Evolutionary conservation across 2,888 invertebrate genomes (phyloP), one percentile per base, ranked within the genome.

Genomic region (Lasioglossum zephyrum): DNA sequence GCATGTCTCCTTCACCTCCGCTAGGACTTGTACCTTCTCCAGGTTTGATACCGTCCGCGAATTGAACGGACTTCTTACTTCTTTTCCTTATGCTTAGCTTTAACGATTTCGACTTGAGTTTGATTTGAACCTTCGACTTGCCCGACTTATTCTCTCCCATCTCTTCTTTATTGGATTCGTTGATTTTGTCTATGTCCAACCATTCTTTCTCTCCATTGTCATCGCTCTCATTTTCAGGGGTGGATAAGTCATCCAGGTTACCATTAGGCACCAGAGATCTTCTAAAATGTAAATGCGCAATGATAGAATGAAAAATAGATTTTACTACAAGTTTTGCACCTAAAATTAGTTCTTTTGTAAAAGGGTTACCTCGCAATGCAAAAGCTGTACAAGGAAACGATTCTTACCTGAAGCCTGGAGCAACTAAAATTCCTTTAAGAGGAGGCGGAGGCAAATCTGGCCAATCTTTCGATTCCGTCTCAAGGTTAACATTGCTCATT

Each of bases 21-120:
- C 96, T 96, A 0, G 96, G 96, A 81, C 96, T 96, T 1, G 96
- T 96, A 1, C 96, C 96, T 89, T 96, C 96, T 0, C 96, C 97
- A 0, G 97, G 97, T 83, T 95, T 95, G 31, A 97, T 95, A 4
- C 96, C 96, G 92, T 97, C 96, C 4, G 96, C 96, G 91, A 97
- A 97, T 89, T 96, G 96, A 4, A 97, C 97, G 11, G 95, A 95
- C 89, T 96, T 96, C 79, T 94, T 94, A 66, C 81, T 92, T 13
- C 91, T 89, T 53, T 63, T 83, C 9, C 75, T 79, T 73, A 87
- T 88, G 22, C 49, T 73, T 3, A 74, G 0, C 63, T 66, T 88
- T 26, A 47, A 8, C 6, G 72, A 57, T 26, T 77, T 90, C 8
- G 73, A 80, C 63, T 85, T 89, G 13, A 53, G 31, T 73, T 77